phyloP scores from a whole-genome alignment of 1,140 invertebrate genomes.

The Drosophila ironensis region DNA sequence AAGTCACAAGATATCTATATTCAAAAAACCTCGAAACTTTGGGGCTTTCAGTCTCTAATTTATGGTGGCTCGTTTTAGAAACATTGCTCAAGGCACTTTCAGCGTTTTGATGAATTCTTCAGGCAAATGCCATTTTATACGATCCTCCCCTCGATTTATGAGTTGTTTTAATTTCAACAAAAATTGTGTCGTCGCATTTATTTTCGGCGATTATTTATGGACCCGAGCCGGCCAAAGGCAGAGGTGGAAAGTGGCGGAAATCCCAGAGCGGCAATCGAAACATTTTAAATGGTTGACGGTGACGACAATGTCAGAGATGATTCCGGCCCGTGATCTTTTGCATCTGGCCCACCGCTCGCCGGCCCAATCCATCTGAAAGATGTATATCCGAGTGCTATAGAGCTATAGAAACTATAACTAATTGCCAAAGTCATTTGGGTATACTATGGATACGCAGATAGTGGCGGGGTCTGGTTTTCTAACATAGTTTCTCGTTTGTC shows the following conservation, averaged over 20 bases:
- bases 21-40: background rate
- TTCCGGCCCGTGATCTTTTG: conserved; percentile 8
- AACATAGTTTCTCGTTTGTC: conserved; percentile 37
- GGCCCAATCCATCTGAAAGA: conserved; percentile 19
- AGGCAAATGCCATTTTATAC: conserved; percentile 17
- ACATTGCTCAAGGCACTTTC: background rate
- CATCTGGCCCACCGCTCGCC: conserved; percentile 8
- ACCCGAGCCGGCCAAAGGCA: background rate
- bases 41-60: no score
- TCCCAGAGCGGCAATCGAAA: conserved; percentile 15
- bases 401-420: conserved; percentile 42
- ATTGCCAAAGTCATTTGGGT: conserved; percentile 38
- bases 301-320: conserved; percentile 32
- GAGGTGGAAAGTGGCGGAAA: background rate
- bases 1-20: background rate
- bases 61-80: no score
- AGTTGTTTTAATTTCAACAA: conserved; percentile 62
- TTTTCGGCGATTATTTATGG: conserved; percentile 68
- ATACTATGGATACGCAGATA: no score
- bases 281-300: conserved; percentile 24
- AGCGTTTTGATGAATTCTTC: conserved; percentile 58
- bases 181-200: conserved; percentile 63
- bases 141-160: conserved; percentile 49
- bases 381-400: conserved; percentile 11
- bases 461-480: conserved; percentile 4